These are phyloP conservation scores for Podarcis raffonei DNA, from an alignment of 2,113 vertebrate genomes.

Conservation along the genomic window DNA sequence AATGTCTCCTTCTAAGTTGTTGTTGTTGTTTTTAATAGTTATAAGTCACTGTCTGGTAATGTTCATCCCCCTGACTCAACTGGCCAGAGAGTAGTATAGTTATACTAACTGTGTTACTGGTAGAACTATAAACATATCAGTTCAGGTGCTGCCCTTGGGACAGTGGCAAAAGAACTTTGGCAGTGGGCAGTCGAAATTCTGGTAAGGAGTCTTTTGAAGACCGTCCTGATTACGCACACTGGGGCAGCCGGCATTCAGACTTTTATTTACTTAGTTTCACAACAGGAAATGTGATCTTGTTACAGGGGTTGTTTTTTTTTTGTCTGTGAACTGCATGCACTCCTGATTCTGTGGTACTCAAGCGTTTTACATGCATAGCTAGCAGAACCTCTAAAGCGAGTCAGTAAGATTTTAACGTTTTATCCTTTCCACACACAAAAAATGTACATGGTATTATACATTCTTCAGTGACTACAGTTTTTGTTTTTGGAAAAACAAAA, in stretches of 20 bases:
- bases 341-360: not conserved
- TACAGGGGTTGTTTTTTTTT: not conserved
- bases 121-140: not conserved
- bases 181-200: slow-evolving; percentile 12
- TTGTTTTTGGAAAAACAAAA: not conserved
- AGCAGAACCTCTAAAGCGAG: not conserved
- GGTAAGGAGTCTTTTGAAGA: slow-evolving; percentile 24
- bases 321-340: not conserved
- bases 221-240: not conserved
- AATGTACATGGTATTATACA: not conserved
- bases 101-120: not conserved
- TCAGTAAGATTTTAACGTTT: not conserved
- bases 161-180: not conserved
- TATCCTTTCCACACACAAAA: not conserved
- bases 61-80: not conserved
- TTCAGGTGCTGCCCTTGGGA: not conserved
- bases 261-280: slow-evolving; percentile 45
- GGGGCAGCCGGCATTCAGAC: not conserved
- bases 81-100: not conserved
- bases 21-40: not conserved
- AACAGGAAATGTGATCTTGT: slow-evolving; percentile 52
- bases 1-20: not conserved
- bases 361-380: not conserved
- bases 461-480: no score
- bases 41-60: not conserved